Evolutionary conservation across 2,113 vertebrate species (phyloP), one percentile per base, ranked within the genome.

Genomic region (Arenaria interpres): DNA sequence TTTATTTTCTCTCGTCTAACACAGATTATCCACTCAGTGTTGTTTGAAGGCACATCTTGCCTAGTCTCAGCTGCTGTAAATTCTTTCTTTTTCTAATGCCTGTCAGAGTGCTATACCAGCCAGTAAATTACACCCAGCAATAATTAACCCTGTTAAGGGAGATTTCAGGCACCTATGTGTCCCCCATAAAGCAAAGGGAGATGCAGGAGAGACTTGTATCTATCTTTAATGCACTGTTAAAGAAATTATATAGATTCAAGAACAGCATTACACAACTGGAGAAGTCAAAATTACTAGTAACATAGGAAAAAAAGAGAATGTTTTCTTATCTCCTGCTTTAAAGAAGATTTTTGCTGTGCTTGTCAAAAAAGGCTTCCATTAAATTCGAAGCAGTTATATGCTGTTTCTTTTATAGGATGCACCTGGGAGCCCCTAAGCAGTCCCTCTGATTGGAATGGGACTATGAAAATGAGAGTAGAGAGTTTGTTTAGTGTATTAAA

Each of bases 391-490:
- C 32, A 39, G 39, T 75, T 75, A 57, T 76, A 62, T 41, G 24
- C 35, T 75, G 21, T 66, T 93, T 73, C 62, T 88, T 62, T 79
- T 76, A 69, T 23, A 76, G 62, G 62, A 76, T 82, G 66, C 89
- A 95, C 37, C 37, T 63, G 90, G 45, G 69, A 95, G 30, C 33
- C 48, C 33, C 53, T 48, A 76, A 39, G 66, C 37, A 45, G 45
- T 75, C 32, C 59, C 37, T 51, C n/a, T 95, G 66, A 91, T 85
- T 95, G 73, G 45, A 95, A 91, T 46, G 84, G 66, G 84, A 93
- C 53, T 62, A 57, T 62, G 74, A 92, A 96, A 97, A 96, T 87
- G 83, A 85, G 84, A 66, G 30, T 21, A 76, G 86, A 72, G 89
- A 90, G 39, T 91, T 92, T 87, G 9, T 62, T 96, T 79, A 60